These are phyloP conservation scores for Tyto alba DNA, from an alignment of 2,113 vertebrate genomes.

Conservation along the genomic window DNA sequence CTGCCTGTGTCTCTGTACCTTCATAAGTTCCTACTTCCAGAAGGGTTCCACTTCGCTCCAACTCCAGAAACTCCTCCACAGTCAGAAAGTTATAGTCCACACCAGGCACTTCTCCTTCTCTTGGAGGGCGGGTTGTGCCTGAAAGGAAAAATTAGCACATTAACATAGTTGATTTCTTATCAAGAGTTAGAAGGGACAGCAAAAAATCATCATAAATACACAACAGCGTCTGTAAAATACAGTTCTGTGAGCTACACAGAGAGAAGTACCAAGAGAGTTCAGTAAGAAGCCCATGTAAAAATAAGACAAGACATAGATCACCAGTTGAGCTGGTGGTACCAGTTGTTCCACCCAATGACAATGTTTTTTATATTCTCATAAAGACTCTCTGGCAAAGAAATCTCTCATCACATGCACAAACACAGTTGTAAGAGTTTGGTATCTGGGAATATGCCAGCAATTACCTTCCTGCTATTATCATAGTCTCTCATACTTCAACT, in stretches of 20 bases:
- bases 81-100: slow-evolving; percentile 98
- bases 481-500: background rate
- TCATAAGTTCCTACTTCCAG: slow-evolving; percentile 97
- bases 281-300: background rate
- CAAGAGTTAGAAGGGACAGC: background rate
- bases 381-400: background rate
- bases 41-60: slow-evolving; percentile 91
- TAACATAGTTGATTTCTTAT: background rate
- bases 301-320: background rate
- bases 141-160: background rate
- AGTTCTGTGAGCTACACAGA: background rate
- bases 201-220: background rate
- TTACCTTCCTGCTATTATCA: background rate
- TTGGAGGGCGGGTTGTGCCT: slow-evolving; percentile 95
- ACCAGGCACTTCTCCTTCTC: slow-evolving; percentile 94
- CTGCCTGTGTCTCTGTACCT: slow-evolving; percentile 69
- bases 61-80: slow-evolving; percentile 90
- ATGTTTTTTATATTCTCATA: background rate
- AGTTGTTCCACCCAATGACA: background rate
- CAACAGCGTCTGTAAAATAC: background rate
- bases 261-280: background rate
- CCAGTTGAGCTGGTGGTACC: background rate
- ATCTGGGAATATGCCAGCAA: background rate
- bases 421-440: background rate
- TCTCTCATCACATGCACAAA: background rate